Evolutionary conservation across 2,797 vertebrate species (phyloP), one percentile per base, ranked within the genome.

Genomic region (Siniperca undulata): DNA sequence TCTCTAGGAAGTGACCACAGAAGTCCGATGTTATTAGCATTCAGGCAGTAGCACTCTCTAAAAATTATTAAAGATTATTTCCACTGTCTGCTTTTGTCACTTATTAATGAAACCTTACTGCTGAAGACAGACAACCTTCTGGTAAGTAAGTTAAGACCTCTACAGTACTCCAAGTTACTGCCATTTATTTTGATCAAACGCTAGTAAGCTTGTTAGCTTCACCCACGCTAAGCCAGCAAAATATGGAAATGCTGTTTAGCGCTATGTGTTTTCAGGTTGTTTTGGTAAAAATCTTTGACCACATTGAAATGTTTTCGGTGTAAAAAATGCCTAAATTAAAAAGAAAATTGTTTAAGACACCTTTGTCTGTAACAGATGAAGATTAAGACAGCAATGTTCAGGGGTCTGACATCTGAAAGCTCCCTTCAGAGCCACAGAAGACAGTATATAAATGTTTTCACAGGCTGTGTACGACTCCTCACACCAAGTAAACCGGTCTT

Each of bases 371-470:
- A 44, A 17, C 17, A 50, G 48, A 50, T 20, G 10, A 12, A 50
- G 46, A 50, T 48, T 6, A 48, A 44, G 42, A 7, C 16, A 48
- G 46, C 7, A 3, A 16, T 27, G 40, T 50, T 58, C 22, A 55
- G 27, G 19, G 11, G 14, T 70, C 7, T n/a, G n/a, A 52, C n/a
- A 24, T 71, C 8, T 0, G 30, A 55, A 27, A 40, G 12, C 22
- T 36, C 34, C 3, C 17, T 38, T 40, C 61, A 66, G 13, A 66
- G 44, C 16, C 24, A 60, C 12, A 59, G 36, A 38, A 30, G 24
- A 81, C 19, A 36, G 42, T 36, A 22, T 46, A 38, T n/a, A 24
- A 11, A 27, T 30, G 70, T 65, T 78, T 34, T 30, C 48, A 52
- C 38, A 65, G 55, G 12, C 59, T 4, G 8, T 50, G 24, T n/a